Evolutionary conservation across 2,797 vertebrate genomes (phyloP).

Genomic region (Picus viridis): DNA sequence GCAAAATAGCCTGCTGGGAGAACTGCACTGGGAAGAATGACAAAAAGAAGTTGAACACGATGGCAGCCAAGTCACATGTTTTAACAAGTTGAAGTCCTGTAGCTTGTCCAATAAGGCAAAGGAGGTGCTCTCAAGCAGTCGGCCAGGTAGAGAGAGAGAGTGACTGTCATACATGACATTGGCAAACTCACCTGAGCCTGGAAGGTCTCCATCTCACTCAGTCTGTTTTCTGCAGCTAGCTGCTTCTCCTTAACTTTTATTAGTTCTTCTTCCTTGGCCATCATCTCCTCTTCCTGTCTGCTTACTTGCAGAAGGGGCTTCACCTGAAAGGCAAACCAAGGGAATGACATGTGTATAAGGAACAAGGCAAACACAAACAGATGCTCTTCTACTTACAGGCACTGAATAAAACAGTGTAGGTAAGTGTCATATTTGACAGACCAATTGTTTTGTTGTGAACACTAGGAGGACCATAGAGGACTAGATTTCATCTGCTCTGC

Average conservation of each 20-base stretch:
- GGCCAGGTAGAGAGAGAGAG: not conserved
- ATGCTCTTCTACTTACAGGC: not conserved
- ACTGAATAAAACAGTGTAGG: not conserved
- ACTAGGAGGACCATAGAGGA: not conserved
- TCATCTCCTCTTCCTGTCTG: conserved; percentile 96
- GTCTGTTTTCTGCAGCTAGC: conserved; percentile 84
- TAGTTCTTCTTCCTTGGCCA: conserved; percentile 94
- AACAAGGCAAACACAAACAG: not conserved
- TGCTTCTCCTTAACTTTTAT: conserved; percentile 91
- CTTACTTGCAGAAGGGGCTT: conserved; percentile 97
- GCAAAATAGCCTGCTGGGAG: not conserved
- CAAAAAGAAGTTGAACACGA: not conserved
- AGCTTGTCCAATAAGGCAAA: not conserved
- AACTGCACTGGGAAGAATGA: not conserved
- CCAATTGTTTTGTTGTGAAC: not conserved
- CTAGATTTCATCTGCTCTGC: not conserved
- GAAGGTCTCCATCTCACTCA: conserved; percentile 88
- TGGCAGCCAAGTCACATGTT: not conserved
- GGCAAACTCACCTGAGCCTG: conserved; percentile 86
- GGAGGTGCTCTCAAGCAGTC: not conserved
- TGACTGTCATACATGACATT: not conserved
- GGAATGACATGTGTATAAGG: not conserved
- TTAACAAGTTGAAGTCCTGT: not conserved
- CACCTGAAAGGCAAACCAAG: conserved; percentile 79
- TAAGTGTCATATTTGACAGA: not conserved